Percentiles rank a stretch among this genome's conserved stretches.
Conservation (phyloP, 1,140 invertebrate species). For the Elysia chlorotica region DNA sequence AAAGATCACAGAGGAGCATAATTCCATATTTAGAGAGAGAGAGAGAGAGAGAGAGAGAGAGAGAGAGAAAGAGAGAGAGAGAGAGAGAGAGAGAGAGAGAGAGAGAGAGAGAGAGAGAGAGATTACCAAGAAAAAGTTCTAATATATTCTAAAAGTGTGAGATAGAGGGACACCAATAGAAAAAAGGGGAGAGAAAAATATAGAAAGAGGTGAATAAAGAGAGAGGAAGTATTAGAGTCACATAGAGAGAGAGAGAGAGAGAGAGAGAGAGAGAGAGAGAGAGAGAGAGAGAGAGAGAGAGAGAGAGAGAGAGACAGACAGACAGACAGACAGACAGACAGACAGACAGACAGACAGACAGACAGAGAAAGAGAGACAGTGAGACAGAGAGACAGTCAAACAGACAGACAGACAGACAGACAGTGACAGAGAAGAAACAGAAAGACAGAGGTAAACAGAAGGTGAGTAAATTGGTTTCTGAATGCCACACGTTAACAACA, state of each 20-base stretch:
- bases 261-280: neutral
- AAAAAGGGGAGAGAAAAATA: neutral
- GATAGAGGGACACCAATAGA: neutral
- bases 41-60: conserved; percentile 8
- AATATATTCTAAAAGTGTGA: neutral
- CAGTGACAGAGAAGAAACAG: neutral
- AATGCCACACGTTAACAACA: neutral
- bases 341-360: conserved; percentile 10
- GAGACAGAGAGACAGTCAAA: conserved; percentile 10
- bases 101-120: neutral
- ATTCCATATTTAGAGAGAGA: no score
- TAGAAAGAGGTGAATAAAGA: no score
- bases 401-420: neutral
- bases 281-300: conserved; percentile 1
- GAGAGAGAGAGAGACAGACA: neutral
- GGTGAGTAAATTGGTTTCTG: neutral
- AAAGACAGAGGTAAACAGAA: neutral
- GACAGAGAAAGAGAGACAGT: neutral
- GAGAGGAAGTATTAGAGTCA: no score
- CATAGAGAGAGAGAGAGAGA: neutral
- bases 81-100: conserved; percentile 15
- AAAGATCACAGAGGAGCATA: no score
- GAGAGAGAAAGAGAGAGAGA: conserved; percentile 7
- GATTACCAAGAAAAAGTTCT: neutral
- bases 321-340: conserved; percentile 15